Evolutionary conservation across 1,140 invertebrate genomes (phyloP).

Genomic region (Cotesia chilonis): DNA sequence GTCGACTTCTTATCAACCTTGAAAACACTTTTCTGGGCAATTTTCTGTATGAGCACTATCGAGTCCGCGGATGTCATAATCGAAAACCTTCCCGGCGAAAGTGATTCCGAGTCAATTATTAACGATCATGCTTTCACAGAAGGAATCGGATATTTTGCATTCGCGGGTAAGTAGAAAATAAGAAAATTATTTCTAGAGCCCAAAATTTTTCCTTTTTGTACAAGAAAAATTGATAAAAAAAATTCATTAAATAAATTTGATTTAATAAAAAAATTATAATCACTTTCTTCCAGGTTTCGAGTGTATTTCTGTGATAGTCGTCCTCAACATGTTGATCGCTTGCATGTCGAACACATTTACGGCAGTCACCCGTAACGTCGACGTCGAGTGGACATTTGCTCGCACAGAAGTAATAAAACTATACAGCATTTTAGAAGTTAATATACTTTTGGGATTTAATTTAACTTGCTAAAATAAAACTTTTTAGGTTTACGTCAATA

Average conservation of each 20-base stretch:
- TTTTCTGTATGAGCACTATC: slow-evolving; percentile 76
- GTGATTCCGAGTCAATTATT: slow-evolving; percentile 58
- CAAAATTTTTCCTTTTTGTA: too few relatives aligned
- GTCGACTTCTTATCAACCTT: slow-evolving; percentile 69
- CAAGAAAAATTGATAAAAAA: too few relatives aligned
- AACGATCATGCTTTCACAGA: slow-evolving; percentile 71
- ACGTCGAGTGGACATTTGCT: slow-evolving; percentile 71
- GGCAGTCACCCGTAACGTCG: slow-evolving; percentile 70
- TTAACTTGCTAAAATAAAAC: background rate
- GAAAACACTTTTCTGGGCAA: slow-evolving; percentile 79
- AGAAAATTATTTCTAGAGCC: background rate
- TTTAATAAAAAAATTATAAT: background rate
- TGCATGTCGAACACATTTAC: slow-evolving; percentile 81
- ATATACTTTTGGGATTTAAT: background rate
- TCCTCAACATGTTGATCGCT: slow-evolving; percentile 82
- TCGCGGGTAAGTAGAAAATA: slow-evolving; percentile 61
- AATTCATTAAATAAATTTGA: background rate
- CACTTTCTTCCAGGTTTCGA: slow-evolving; percentile 65
- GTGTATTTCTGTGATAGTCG: slow-evolving; percentile 75
- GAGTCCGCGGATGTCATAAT: slow-evolving; percentile 73
- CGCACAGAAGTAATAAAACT: slow-evolving; percentile 63
- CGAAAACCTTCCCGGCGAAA: slow-evolving; percentile 67
- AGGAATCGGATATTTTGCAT: slow-evolving; percentile 71
- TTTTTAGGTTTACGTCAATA: slow-evolving; percentile 66
- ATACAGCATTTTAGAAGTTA: background rate